Base-by-base conservation (phyloP, 2,113 vertebrate genomes). In the Perccottus glenii region DNA sequence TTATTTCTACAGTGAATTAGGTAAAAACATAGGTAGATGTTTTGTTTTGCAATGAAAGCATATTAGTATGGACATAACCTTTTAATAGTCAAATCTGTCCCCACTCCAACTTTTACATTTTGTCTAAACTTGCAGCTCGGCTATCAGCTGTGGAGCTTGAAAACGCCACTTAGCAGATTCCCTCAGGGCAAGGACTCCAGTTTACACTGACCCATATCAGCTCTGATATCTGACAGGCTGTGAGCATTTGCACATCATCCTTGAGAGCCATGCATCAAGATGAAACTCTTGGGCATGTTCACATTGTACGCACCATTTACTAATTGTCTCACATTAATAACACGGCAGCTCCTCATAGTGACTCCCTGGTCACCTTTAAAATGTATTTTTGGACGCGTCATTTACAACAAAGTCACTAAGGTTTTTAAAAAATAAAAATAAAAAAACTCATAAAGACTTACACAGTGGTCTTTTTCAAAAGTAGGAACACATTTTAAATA, bases 141-240 rank as follows among this genome's bases (percentile, higher is more conserved):
- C 36, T 60, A 50, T 75, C 77, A 73, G 73, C 82, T 76, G 75
- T 60, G 60, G 70, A 81, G 77, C 85, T 74, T 75, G 75, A 85
- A 87, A 85, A 82, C 60, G 60, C 79, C 80, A 81, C 73, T 85
- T 81, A 84, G 77, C 70, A 70, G 77, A 73, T 77, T 80, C 81
- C 87, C 83, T 84, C 79, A 81, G 79, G 83, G 77, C 73, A 79
- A 81, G 64, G 74, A 77, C 69, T 82, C 67, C 16, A 11, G 57
- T 78, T 83, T 72, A 74, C 42, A 48, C 67, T 68, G 77, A 81
- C 78, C 82, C 76, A 68, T 77, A 67, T 80, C 75, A 64, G 47
- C 60, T 64, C 61, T 12, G 4, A 57, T 56, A 46, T 79, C 75
- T 66, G 60, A 84, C 60, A 56, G 80, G 83, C 83, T 87, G 81